Evolutionary conservation across 2,797 vertebrate species (phyloP), one percentile per base, ranked within the genome.

Genomic region (Loris lydekkerianus): DNA sequence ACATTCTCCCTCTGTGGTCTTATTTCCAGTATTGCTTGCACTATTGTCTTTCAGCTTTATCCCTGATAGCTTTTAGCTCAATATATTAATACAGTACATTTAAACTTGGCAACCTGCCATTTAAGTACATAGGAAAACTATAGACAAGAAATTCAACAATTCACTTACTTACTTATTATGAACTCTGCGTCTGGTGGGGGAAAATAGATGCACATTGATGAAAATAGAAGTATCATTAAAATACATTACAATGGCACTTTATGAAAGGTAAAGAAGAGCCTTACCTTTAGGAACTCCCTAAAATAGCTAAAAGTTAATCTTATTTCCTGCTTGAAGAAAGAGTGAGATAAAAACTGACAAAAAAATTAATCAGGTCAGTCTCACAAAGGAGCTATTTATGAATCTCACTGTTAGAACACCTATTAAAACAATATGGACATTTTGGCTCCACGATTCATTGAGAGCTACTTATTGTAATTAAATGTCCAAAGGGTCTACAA

Each of bases 41-140:
- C 63, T 49, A 91, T 10, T 61, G 53, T 21, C 96, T 97, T 95
- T 96, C 56, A 76, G 69, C n/a, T 94, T 95, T 53, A 70, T 83
- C 34, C 23, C 18, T 21, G 25, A 21, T 31, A 43, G 70, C 70
- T 75, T n/a, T 72, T 78, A 87, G 73, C 29, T 91, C 37, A 69
- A 10, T 84, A 34, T 65, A 53, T 73, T 25, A 81, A 69, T 27
- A 60, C 10, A 67, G 49, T 70, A 17, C 34, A 60, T 61, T 40
- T 53, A 86, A 96, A 40, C n/a, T 25, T 91, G 31, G 31, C n/a
- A 87, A 60, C 13, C 87, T 56, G n/a, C 29, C 31, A n/a, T 77
- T 84, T 87, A 86, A 58, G 13, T 88, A 63, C 14, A 49, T 1
- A n/a, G 14, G 11, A 87, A 88, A 49, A 77, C 34, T 65, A 29